Base-by-base conservation (phyloP, 2,888 invertebrate genomes). In the Tachina lurida region DNA sequence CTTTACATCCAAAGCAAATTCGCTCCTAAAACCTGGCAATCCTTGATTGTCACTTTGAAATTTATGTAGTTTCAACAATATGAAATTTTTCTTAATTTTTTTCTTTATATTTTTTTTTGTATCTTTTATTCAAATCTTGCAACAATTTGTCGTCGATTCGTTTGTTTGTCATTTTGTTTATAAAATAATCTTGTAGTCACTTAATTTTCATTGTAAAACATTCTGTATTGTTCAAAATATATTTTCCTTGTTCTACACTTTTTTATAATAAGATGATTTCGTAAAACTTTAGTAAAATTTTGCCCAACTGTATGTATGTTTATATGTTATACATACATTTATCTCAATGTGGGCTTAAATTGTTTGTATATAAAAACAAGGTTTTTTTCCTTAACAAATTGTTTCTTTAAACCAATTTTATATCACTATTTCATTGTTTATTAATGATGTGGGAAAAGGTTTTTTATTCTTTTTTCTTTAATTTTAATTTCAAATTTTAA, bases 361-460 rank as follows among this genome's bases (percentile, higher is more conserved):
- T 67, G 71, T 65, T 63, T 52, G 10, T 49, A 54, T 31, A 56
- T 1, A 7, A 39, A 13, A 54, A 73, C 49, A 58, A 58, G 19
- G 19, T 41, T 74, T 65, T 31, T 62, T 82, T 71, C 31, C 17
- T 62, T 65, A 71, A 71, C 71, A 71, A 63, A 60, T 75, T 79
- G 39, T 65, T 74, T 15, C 10, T 73, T 5, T 31, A 52, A 39
- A 70, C 56, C 58, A 31, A 63, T 12, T 79, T 71, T n/a, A 12
- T 58, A 41, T 74, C 52, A 19, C 45, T 58, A 45, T 54, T 79
- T 60, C 22, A 76, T 83, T 80, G 67, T 67, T 79, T 79, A 76
- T 80, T 84, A 84, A 84, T 87, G 77, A 87, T 78, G 85, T 81
- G 81, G 80, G 86, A 87, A 86, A 82, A 71, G 70, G n/a, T 74